phyloP scores from a whole-genome alignment of 2,113 vertebrate species.

The Donacobius atricapilla region DNA sequence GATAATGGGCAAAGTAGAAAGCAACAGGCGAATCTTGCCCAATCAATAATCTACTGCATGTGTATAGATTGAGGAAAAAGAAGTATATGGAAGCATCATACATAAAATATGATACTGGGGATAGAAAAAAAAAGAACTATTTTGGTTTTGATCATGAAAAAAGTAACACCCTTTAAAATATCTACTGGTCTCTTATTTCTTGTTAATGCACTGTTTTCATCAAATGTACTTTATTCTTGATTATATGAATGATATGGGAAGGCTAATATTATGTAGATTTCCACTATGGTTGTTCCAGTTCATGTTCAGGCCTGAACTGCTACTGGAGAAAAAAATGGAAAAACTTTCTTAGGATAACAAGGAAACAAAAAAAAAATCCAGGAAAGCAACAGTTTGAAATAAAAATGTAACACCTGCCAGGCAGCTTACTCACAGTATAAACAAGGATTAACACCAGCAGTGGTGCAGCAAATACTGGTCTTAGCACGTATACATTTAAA shows the following conservation, averaged over 20 bases:
- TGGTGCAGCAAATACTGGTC: neutral
- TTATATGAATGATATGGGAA: neutral
- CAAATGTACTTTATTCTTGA: neutral
- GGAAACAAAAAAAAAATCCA: conserved; percentile 11
- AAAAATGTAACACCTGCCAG: conserved; percentile 31
- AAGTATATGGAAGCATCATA: neutral
- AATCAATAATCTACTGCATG: neutral
- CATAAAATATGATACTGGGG: neutral
- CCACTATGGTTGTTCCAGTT: neutral
- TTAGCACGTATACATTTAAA: neutral
- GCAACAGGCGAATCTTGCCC: neutral
- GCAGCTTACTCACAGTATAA: neutral
- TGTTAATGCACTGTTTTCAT: neutral
- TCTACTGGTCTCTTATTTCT: neutral
- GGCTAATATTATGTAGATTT: neutral
- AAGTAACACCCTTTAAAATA: neutral
- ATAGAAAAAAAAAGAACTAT: neutral
- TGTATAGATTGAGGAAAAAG: neutral
- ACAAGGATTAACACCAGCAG: conserved; percentile 37
- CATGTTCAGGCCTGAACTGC: neutral
- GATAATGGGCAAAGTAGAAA: neutral
- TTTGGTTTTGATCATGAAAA: neutral
- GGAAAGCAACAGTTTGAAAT: neutral
- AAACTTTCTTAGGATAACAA: neutral
- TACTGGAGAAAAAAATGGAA: neutral